Base-by-base conservation (phyloP, 2,113 vertebrate genomes). In the Malaclemys terrapin region DNA sequence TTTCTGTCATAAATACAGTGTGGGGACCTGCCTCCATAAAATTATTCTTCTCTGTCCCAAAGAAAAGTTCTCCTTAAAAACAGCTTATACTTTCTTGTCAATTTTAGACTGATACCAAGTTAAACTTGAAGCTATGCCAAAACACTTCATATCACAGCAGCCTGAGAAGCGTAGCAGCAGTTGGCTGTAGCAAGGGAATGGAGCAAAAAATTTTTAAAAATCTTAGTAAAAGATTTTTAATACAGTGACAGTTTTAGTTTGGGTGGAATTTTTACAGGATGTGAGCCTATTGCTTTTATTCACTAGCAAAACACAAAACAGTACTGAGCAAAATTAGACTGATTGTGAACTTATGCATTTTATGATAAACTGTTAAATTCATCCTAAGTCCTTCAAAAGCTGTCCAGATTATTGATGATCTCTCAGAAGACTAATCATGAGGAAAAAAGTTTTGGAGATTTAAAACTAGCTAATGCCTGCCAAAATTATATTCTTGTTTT, bases 331-430 rank as follows among this genome's bases (percentile, higher is more conserved):
- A 72, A n/a, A 72, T 38, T 5, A 75, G 20, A n/a, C n/a, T 0
- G 7, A 65, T 0, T 2, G 0, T 1, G n/a, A 79, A 52, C 17
- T 22, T 12, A 4, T 45, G 35, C 4, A 4, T 8, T 5, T 25
- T 2, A 3, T 1, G 45, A 31, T 3, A 25, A 45, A 38, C 20
- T 76, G 16, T 6, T 10, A 11, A 10, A n/a, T n/a, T n/a, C n/a
- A n/a, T n/a, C n/a, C n/a, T 69, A 45, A 76, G 10, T 45, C 38
- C 38, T 45, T 45, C 62, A 35, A 14, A 62, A 62, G 57, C 12
- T 62, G 57, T 62, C 27, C 10, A 29, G 12, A 29, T 62, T 31
- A 62, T 12, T 62, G 57, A 62, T 5, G 27, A 62, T 62, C 11
- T 27, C 56, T 27, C 56, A 25, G 11, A 57, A 57, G 24, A 27